Percentiles rank a stretch among this genome's conserved stretches.
Conservation (phyloP, 2,113 vertebrate species). For the Vulpes lagopus region DNA sequence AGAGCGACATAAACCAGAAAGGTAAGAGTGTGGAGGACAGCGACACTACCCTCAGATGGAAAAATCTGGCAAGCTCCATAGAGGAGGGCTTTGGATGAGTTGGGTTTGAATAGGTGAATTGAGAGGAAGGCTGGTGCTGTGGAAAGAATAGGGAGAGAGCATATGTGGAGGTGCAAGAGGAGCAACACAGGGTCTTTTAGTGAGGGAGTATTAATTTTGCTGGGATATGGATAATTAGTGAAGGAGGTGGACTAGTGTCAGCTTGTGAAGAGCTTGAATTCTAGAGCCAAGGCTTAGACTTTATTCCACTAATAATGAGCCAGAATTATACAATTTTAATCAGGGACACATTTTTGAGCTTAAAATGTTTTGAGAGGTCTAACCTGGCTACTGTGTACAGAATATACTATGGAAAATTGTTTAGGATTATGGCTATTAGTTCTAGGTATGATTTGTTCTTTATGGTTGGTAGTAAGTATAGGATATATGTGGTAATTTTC, state of each 20-base stretch:
- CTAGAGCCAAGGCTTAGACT: background rate
- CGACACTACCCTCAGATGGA: background rate
- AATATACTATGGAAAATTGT: background rate
- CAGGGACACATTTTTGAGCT: background rate
- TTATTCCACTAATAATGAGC: background rate
- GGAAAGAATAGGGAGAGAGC: background rate
- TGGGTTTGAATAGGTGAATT: background rate
- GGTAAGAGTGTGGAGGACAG: background rate
- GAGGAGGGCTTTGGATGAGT: background rate
- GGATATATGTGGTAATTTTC: background rate
- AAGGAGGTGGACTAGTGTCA: background rate
- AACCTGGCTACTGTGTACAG: background rate
- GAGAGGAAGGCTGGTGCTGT: background rate
- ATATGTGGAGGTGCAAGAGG: background rate
- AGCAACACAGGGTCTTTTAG: background rate
- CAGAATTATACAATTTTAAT: background rate
- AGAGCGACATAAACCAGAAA: background rate
- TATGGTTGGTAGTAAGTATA: background rate
- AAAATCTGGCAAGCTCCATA: background rate
- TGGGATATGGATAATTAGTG: background rate
- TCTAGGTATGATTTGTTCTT: background rate
- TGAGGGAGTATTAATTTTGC: background rate
- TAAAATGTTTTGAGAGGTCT: background rate
- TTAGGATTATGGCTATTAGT: background rate
- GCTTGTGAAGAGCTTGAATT: background rate